A percentile compares a stretch with the other conserved stretches of the same genome.
These are phyloP conservation scores for Fukomys damarensis DNA, from an alignment of 2,113 vertebrate genomes.

Conservation along the genomic window DNA sequence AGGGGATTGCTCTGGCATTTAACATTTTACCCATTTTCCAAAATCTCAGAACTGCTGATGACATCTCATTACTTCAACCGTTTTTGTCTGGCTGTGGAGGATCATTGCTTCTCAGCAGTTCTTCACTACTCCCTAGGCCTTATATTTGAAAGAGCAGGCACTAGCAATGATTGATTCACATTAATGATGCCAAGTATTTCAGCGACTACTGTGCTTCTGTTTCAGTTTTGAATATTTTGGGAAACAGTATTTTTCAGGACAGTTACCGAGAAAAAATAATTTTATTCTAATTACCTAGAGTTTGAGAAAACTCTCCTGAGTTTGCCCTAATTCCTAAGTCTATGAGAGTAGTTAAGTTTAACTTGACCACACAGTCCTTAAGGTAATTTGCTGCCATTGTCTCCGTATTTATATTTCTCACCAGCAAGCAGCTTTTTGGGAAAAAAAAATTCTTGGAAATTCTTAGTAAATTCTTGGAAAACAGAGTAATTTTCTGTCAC, in stretches of 20 bases:
- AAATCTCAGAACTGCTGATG: not conserved
- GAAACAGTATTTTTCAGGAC: not conserved
- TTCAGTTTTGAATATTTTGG: not conserved
- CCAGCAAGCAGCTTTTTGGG: not conserved
- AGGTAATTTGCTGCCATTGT: not conserved
- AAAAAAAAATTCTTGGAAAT: not conserved
- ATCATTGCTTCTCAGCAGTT: not conserved
- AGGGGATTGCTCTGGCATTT: not conserved
- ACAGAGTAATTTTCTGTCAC: not conserved
- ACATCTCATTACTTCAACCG: not conserved
- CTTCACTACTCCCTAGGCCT: not conserved
- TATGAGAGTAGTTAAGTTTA: not conserved
- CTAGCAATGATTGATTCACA: not conserved
- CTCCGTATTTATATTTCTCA: not conserved
- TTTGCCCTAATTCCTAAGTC: not conserved
- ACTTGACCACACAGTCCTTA: not conserved
- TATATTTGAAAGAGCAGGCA: not conserved
- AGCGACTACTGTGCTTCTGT: not conserved
- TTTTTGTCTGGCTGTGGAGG: not conserved
- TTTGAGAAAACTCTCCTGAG: not conserved
- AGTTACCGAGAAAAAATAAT: slow-evolving; percentile 4
- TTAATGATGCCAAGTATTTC: not conserved
- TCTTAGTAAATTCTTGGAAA: not conserved
- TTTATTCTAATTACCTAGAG: not conserved
- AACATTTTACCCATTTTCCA: not conserved